Percentiles rank a stretch among this genome's conserved stretches.
These are phyloP conservation scores for Cebus imitator DNA, from an alignment of 2,113 vertebrate species.

Conservation along the genomic window DNA sequence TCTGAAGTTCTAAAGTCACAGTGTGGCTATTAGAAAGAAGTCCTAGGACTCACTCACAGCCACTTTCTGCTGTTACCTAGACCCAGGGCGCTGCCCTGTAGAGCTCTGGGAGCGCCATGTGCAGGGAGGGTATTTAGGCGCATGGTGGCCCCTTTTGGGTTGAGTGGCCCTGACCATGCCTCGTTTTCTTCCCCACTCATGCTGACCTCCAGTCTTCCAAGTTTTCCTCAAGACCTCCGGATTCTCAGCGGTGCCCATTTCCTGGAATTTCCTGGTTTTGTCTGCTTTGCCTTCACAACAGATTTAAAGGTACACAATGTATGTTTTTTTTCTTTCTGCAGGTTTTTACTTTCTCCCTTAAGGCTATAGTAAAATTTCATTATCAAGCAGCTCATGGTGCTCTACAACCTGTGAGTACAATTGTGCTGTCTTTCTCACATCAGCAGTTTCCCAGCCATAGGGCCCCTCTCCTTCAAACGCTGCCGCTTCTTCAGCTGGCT, in stretches of 20 bases:
- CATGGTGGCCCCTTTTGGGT: too few relatives aligned
- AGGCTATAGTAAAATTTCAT: not conserved
- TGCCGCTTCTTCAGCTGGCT: too few relatives aligned
- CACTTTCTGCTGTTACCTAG: not conserved
- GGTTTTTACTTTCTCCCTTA: not conserved
- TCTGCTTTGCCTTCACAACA: not conserved
- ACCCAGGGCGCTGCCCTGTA: too few relatives aligned
- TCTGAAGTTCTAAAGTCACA: not conserved
- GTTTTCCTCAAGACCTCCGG: not conserved
- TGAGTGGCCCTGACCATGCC: not conserved
- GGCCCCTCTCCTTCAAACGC: not conserved
- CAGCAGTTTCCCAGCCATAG: fast-evolving
- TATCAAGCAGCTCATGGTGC: not conserved
- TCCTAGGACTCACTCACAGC: not conserved
- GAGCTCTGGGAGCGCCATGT: not conserved
- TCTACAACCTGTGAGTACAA: not conserved
- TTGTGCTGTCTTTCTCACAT: not conserved
- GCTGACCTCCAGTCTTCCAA: not conserved
- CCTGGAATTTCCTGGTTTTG: not conserved
- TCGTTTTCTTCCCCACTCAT: not conserved
- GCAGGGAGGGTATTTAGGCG: too few relatives aligned
- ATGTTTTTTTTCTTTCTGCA: not conserved
- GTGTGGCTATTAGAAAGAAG: not conserved
- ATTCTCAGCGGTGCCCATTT: not conserved
- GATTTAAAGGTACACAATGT: not conserved